Conservation (phyloP, 2,888 invertebrate species). For the Cremastinae sp. region DNA sequence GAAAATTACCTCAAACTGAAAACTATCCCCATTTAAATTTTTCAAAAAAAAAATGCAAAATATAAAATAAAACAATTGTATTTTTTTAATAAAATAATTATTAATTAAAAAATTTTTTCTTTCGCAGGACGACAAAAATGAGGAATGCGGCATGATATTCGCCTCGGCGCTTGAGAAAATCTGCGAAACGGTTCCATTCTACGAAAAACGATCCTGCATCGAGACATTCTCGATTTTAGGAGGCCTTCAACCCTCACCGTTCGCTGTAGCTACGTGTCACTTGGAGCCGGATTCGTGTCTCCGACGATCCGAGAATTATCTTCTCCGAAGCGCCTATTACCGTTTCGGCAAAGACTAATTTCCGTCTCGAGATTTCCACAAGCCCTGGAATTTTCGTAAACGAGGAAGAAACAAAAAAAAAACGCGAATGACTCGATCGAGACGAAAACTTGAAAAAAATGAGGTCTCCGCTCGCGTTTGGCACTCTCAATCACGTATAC, state of each 20-base stretch:
- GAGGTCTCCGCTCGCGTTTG: too few species aligned
- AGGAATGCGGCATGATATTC: slow-evolving; percentile 64
- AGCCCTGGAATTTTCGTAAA: slow-evolving; percentile 37
- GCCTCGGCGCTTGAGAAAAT: slow-evolving; percentile 62
- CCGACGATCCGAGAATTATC: slow-evolving; percentile 63
- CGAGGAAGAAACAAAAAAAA: too few species aligned
- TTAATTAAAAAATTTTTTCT: slow-evolving; percentile 4
- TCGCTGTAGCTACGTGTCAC: slow-evolving; percentile 63
- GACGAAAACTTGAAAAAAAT: not conserved
- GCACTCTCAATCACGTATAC: slow-evolving; percentile 24
- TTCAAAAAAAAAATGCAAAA: too few species aligned
- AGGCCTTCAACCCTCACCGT: slow-evolving; percentile 60
- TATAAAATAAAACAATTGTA: too few species aligned
- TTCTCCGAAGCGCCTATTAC: slow-evolving; percentile 61
- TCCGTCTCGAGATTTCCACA: not conserved
- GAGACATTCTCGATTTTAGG: slow-evolving; percentile 62
- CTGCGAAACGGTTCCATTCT: slow-evolving; percentile 62
- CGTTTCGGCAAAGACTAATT: slow-evolving; percentile 55
- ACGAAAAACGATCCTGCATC: slow-evolving; percentile 63
- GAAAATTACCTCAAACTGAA: too few species aligned
- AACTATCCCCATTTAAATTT: too few species aligned
- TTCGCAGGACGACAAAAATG: slow-evolving; percentile 61
- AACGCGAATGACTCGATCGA: not conserved
- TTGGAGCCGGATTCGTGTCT: slow-evolving; percentile 66
- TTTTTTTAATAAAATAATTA: slow-evolving; percentile 4